phyloP scores from a whole-genome alignment of 2,113 vertebrate species.

The Anser cygnoides region DNA sequence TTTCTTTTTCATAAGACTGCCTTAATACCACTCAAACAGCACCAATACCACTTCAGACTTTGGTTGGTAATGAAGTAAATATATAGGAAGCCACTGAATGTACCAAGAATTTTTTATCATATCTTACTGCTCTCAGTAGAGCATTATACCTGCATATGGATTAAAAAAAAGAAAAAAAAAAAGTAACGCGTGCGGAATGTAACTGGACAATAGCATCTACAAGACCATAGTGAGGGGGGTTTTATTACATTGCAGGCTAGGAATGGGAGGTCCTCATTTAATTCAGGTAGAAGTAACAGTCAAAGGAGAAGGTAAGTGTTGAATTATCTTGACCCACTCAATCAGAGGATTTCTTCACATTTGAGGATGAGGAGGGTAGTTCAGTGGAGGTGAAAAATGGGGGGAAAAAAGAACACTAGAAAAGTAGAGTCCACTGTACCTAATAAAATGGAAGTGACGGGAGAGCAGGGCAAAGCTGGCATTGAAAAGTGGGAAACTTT shows the following conservation, averaged over 20 bases:
- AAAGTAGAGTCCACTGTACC: neutral
- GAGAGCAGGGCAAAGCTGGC: neutral
- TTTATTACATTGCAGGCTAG: neutral
- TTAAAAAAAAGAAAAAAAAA: neutral
- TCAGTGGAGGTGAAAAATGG: neutral
- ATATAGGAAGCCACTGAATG: neutral
- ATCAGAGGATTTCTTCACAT: neutral
- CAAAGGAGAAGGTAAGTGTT: neutral
- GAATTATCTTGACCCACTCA: neutral
- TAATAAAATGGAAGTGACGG: neutral
- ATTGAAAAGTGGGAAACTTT: neutral
- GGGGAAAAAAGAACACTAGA: neutral
- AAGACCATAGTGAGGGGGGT: fast-evolving
- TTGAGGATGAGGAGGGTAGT: neutral
- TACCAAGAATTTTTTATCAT: neutral
- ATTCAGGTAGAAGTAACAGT: neutral
- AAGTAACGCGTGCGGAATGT: neutral
- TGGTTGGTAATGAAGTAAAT: neutral
- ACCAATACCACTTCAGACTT: neutral
- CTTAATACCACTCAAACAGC: neutral
- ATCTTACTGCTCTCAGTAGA: neutral
- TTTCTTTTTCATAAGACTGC: neutral
- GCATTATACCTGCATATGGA: neutral
- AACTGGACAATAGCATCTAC: neutral
- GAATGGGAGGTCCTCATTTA: neutral